phyloP scores from a whole-genome alignment of 2,888 invertebrate genomes.

The Julus scandinavius region DNA sequence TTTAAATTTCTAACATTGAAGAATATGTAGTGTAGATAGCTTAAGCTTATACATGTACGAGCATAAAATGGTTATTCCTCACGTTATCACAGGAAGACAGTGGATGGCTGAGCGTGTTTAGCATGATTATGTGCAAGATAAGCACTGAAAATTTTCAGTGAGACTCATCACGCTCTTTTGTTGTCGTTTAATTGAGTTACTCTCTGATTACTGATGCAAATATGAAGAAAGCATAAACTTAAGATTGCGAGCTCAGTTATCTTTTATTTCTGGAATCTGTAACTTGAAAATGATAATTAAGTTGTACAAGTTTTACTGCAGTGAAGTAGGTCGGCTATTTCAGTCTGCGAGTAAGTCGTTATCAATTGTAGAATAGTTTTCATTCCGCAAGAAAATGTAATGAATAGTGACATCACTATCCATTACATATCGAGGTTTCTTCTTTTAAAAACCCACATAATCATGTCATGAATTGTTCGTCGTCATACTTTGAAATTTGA shows the following conservation, averaged over 20 bases:
- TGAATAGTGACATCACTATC: too few species aligned
- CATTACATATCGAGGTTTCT: too few species aligned
- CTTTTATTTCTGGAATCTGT: not conserved
- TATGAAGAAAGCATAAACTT: not conserved
- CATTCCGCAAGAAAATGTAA: not conserved
- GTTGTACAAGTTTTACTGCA: not conserved
- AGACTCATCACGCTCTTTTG: not conserved
- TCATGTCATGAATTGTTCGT: too few species aligned
- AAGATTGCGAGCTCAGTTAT: not conserved
- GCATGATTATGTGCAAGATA: not conserved
- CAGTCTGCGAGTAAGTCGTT: not conserved
- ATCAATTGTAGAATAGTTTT: not conserved
- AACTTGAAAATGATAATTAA: not conserved
- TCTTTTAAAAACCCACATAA: too few species aligned
- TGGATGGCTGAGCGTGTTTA: conserved; percentile 13
- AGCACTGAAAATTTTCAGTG: not conserved
- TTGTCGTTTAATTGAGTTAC: not conserved
- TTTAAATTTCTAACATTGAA: too few species aligned
- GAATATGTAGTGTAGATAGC: too few species aligned
- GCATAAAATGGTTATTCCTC: not conserved
- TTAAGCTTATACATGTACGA: not conserved
- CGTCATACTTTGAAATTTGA: too few species aligned
- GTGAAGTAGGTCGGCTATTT: not conserved
- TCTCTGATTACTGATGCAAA: not conserved
- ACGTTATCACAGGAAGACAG: not conserved